Conservation (phyloP, 2,888 invertebrate genomes). For the Ochropacha duplaris region DNA sequence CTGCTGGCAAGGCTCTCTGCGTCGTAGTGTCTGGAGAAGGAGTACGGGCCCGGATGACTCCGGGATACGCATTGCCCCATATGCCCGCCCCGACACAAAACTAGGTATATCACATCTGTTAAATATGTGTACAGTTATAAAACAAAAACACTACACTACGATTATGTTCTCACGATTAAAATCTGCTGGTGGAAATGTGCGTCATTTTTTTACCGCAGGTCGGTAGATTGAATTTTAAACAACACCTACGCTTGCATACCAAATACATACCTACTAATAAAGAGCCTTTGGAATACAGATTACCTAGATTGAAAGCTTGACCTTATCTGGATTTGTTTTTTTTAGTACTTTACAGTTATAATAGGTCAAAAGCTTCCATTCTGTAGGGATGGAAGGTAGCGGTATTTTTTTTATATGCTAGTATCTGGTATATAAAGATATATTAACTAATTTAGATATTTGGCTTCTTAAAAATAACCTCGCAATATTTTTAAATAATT, state of each 20-base stretch:
- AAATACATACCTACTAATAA: not conserved
- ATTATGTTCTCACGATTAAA: conserved; percentile 20
- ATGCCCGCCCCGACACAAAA: conserved; percentile 57
- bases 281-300: not conserved
- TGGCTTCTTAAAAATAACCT: not conserved
- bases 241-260: conserved; percentile 22
- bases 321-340: not conserved
- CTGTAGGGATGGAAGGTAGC: not conserved
- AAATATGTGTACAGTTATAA: conserved; percentile 15
- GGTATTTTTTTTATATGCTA: too few relatives aligned
- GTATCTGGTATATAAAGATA: not conserved
- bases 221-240: conserved; percentile 27
- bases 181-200: conserved; percentile 17
- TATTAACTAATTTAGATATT: not conserved
- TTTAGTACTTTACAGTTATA: not conserved
- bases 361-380: not conserved
- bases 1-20: conserved; percentile 74
- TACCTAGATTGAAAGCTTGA: not conserved
- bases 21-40: conserved; percentile 73
- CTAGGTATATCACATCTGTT: conserved; percentile 36
- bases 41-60: conserved; percentile 77
- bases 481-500: not conserved
- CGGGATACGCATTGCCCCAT: conserved; percentile 92
- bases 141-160: conserved; percentile 24
- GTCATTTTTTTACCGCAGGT: conserved; percentile 11